A percentile compares a stretch with the other conserved stretches of the same genome.
Conservation (phyloP, 2,113 vertebrate genomes). For the Gymnarchus niloticus region DNA sequence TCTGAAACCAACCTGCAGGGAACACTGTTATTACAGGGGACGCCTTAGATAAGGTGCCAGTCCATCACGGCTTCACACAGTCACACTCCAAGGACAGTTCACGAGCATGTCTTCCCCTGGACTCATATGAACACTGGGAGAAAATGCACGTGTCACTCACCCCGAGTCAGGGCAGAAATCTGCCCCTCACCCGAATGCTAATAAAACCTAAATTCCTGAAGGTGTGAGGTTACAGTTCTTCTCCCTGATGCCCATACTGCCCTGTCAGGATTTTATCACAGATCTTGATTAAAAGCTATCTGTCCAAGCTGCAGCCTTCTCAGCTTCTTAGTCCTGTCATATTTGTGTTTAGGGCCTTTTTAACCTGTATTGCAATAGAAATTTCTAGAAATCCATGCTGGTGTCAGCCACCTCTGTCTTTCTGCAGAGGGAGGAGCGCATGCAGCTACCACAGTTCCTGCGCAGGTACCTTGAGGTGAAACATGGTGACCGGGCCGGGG, state of each 20-base stretch:
- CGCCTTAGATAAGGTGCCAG: neutral
- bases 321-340: neutral
- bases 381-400: neutral
- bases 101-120: neutral
- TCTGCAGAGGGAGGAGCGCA: constrained; percentile 45
- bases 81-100: neutral
- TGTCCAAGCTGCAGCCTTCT: neutral
- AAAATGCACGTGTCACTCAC: no score
- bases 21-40: neutral
- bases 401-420: neutral
- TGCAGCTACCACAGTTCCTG: constrained; percentile 56
- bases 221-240: neutral
- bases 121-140: neutral
- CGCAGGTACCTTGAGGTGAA: constrained; percentile 55
- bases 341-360: neutral
- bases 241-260: neutral
- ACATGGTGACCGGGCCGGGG: constrained; percentile 51
- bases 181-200: neutral
- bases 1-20: neutral
- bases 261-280: neutral
- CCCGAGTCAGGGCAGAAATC: neutral
- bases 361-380: neutral
- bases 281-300: neutral
- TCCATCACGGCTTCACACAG: neutral
- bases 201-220: neutral